Base-by-base conservation (phyloP, 1,140 invertebrate genomes). In the Cydia amplana region DNA sequence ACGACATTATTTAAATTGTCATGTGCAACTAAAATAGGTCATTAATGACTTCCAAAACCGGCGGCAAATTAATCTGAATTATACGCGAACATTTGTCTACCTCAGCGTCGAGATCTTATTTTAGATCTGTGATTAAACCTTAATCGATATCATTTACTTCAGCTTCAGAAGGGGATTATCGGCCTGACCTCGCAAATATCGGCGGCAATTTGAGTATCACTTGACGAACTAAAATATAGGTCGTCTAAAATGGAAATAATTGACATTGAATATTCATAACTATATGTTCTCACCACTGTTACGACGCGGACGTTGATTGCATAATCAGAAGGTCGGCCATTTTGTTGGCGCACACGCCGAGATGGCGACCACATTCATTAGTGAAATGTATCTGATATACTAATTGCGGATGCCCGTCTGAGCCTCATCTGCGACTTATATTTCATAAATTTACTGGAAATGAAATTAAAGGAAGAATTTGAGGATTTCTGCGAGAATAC, bases 361-460 rank as follows among this genome's bases (percentile, higher is more conserved):
- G 77, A 80, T 80, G 80, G 80, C 73, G 73, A 16, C 43, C 72
- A 23, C 51, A 73, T 77, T 83, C 79, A 79, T 79, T 83, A 80
- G 79, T 72, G 72, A 72, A 55, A 64, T 73, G 49, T 60, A 18
- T 55, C 79, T 78, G 70, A 76, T 74, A 76, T 74, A 78, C 77
- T 83, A 81, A 83, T 80, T 81, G 78, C 79, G 63, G 63, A 64
- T 25, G 63, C 43, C 43, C 12, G 43, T 2, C 7, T 46, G 43
- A 46, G 43, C 43, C 43, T 14, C 43, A 46, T 46, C 43, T 46
- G 43, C 12, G 43, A 46, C 43, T 46, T 46, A 16, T 4, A 46
- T 46, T 46, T 46, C 43, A 46, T 46, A 2, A 46, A 3, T 46
- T 46, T 46, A 16, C 43, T 46, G 43, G 43, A 46, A 46, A 46